Evolutionary conservation across 92 coral and sea anemone genomes (phyloP).

Genomic region (Parazoanthus swiftii): DNA sequence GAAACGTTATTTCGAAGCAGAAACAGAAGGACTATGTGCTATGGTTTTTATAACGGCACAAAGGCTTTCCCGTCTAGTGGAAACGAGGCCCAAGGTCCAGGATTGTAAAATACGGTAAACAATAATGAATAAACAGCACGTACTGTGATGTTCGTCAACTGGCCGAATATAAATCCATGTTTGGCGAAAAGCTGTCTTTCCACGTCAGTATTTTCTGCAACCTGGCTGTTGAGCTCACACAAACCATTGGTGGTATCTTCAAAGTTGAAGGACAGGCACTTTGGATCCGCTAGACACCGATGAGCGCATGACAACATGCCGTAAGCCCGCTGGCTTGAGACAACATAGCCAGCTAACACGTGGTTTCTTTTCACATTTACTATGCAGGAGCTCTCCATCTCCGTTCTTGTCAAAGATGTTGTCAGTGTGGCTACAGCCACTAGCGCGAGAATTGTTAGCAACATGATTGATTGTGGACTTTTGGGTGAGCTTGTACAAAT

Average conservation of each 20-base stretch:
- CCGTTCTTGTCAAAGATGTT: background rate
- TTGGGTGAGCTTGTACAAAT: background rate
- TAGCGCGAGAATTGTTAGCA: background rate
- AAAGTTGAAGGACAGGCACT: slow-evolving; percentile 10
- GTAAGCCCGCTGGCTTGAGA: slow-evolving; percentile 15
- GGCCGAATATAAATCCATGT: slow-evolving; percentile 13
- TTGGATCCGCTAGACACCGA: background rate
- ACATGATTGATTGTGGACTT: background rate
- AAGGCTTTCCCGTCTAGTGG: too few relatives aligned
- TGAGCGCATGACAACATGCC: slow-evolving; percentile 22
- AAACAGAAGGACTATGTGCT: too few relatives aligned
- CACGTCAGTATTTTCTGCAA: background rate
- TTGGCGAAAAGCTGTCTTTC: background rate
- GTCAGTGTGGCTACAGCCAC: background rate
- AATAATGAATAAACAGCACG: background rate
- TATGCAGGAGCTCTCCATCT: background rate
- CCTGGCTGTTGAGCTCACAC: slow-evolving; percentile 12
- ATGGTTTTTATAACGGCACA: too few relatives aligned
- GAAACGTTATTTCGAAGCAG: too few relatives aligned
- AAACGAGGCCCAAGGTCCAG: too few relatives aligned
- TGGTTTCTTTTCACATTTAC: background rate
- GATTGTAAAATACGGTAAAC: too few relatives aligned
- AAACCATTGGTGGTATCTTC: slow-evolving; percentile 6
- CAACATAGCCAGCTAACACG: background rate
- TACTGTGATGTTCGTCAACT: background rate